Percentiles rank a stretch among this genome's conserved stretches.
These are phyloP conservation scores for Drymonia ruficornis DNA, from an alignment of 2,888 invertebrate genomes.

Conservation along the genomic window DNA sequence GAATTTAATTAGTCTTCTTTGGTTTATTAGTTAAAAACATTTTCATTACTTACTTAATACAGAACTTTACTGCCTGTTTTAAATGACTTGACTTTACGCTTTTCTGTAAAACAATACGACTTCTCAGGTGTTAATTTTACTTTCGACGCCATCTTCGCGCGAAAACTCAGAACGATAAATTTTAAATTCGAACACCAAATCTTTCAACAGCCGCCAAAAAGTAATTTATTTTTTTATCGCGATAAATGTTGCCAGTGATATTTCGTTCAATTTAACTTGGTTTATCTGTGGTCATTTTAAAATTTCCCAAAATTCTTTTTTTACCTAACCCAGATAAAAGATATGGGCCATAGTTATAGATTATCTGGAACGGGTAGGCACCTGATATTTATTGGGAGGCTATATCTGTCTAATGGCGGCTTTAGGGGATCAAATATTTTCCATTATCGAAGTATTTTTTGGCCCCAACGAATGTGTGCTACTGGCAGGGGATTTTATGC, in stretches of 20 bases:
- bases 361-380: conserved; percentile 15
- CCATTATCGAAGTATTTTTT: conserved; percentile 24
- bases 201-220: background rate
- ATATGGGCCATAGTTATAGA: conserved; percentile 11
- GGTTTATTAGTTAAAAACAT: background rate
- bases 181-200: conserved; percentile 9
- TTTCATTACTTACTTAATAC: background rate
- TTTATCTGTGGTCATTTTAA: conserved; percentile 15
- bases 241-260: conserved; percentile 11
- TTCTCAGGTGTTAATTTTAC: background rate
- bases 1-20: background rate
- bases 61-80: background rate
- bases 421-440: conserved; percentile 33
- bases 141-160: conserved; percentile 1
- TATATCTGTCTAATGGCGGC: conserved; percentile 21
- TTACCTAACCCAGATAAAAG: conserved; percentile 18
- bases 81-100: conserved; percentile 3
- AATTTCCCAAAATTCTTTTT: conserved; percentile 11
- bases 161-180: conserved; percentile 6
- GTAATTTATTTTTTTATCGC: conserved; percentile 15
- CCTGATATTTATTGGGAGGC: conserved; percentile 31
- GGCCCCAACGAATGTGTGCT: conserved; percentile 17
- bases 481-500: conserved; percentile 10
- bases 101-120: background rate
- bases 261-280: conserved; percentile 10